A percentile compares a stretch with the other conserved stretches of the same genome.
Evolutionary conservation across 2,113 vertebrate species (phyloP).

Genomic region (Gambusia affinis): DNA sequence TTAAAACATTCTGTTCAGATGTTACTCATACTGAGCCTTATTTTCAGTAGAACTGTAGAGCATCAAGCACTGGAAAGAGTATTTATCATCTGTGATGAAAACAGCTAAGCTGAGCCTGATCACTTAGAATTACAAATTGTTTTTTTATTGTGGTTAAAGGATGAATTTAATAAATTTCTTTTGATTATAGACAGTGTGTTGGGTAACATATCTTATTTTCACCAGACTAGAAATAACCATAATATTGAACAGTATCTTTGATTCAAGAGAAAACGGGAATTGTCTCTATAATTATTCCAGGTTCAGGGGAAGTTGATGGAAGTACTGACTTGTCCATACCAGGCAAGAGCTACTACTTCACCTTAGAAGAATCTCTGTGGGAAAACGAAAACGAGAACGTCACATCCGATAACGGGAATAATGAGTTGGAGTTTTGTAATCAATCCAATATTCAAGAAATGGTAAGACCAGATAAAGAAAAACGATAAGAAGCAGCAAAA

Average conservation of each 20-base stretch:
- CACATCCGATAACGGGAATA: not conserved
- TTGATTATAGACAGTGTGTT: not conserved
- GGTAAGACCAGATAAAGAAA: slow-evolving; percentile 30
- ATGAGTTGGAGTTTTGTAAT: slow-evolving; percentile 12
- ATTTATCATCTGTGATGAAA: no score
- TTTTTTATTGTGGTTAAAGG: not conserved
- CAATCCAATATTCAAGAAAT: slow-evolving; percentile 32
- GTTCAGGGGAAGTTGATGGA: not conserved
- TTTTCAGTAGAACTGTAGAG: no score
- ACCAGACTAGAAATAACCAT: not conserved
- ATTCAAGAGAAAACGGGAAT: not conserved
- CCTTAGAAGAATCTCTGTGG: slow-evolving; percentile 58
- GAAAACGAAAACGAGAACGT: slow-evolving; percentile 35
- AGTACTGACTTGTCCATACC: slow-evolving; percentile 3
- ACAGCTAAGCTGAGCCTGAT: no score
- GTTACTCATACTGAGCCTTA: no score
- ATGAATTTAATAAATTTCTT: no score
- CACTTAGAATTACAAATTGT: no score
- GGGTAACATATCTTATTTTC: not conserved
- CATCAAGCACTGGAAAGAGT: no score
- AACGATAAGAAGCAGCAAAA: not conserved
- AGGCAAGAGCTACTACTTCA: slow-evolving; percentile 34
- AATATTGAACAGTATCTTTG: not conserved
- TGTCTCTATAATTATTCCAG: slow-evolving; percentile 5
- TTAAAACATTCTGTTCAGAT: no score